phyloP scores from a whole-genome alignment of 2,888 invertebrate genomes.

The Zootermopsis nevadensis region DNA sequence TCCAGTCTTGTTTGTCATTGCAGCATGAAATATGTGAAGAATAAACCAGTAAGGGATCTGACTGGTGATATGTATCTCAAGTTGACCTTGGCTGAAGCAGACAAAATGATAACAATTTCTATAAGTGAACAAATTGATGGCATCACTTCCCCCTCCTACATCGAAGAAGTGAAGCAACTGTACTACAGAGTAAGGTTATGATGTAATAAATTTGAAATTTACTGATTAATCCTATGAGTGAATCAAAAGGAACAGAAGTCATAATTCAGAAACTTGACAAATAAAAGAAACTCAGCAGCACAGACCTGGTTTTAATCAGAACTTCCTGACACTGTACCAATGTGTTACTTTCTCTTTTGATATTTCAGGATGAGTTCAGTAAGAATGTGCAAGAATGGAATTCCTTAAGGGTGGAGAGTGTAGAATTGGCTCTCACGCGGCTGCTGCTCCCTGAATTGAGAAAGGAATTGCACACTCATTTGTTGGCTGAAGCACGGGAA shows the following conservation, averaged over 20 bases:
- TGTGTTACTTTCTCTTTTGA: not conserved
- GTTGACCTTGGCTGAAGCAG: constrained; percentile 82
- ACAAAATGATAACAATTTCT: constrained; percentile 79
- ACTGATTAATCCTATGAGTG: too few species aligned
- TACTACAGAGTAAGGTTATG: constrained; percentile 75
- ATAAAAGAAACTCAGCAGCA: not conserved
- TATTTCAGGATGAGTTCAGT: constrained; percentile 89
- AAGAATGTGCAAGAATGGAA: constrained; percentile 97
- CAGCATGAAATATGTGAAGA: constrained; percentile 89
- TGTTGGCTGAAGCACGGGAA: constrained; percentile 89
- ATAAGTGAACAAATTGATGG: constrained; percentile 84
- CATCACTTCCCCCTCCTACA: constrained; percentile 79
- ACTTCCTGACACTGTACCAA: not conserved
- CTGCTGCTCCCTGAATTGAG: constrained; percentile 91
- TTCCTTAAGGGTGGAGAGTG: constrained; percentile 84
- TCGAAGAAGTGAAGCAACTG: constrained; percentile 90
- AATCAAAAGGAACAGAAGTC: too few species aligned
- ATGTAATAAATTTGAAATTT: not conserved
- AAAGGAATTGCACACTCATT: constrained; percentile 82
- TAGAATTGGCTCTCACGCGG: constrained; percentile 86
- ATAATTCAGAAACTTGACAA: not conserved
- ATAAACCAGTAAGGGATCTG: constrained; percentile 91
- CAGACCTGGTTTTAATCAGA: too few species aligned
- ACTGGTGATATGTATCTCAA: constrained; percentile 91
- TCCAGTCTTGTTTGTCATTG: constrained; percentile 50